These are phyloP conservation scores for Heliconius congener DNA, from an alignment of 1,140 invertebrate species.

Conservation along the genomic window DNA sequence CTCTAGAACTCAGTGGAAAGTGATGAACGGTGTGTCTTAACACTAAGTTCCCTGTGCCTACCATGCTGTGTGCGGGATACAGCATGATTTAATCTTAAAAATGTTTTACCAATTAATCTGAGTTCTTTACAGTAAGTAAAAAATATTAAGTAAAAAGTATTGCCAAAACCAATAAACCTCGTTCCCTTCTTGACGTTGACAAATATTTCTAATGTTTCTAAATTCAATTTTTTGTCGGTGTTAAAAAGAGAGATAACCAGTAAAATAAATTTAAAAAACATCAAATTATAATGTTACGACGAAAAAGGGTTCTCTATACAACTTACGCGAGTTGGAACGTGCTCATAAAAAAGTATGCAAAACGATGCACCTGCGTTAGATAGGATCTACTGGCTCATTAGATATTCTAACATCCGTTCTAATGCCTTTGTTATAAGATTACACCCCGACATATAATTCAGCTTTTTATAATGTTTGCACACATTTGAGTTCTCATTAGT, in stretches of 20 bases:
- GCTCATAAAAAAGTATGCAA: conserved; percentile 46
- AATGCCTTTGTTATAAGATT: conserved; percentile 56
- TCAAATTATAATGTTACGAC: not conserved
- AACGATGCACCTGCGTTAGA: conserved; percentile 57
- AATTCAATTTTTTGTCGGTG: too few species aligned
- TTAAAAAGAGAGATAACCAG: too few species aligned
- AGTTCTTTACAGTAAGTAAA: not conserved
- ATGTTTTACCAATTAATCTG: not conserved
- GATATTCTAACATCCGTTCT: conserved; percentile 62
- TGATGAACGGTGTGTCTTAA: too few species aligned
- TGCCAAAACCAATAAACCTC: not conserved
- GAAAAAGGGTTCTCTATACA: not conserved
- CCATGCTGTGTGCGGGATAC: too few species aligned
- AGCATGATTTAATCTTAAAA: not conserved
- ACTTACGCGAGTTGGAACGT: not conserved
- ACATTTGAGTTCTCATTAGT: conserved; percentile 32
- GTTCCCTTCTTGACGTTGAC: not conserved
- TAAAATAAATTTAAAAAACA: not conserved
- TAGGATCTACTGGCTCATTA: conserved; percentile 50
- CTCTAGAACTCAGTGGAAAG: too few species aligned
- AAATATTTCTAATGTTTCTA: too few species aligned
- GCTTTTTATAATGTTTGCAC: conserved; percentile 38
- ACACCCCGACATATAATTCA: conserved; percentile 35
- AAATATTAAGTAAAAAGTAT: not conserved
- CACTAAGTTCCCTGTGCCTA: too few species aligned